Base-by-base conservation (phyloP, 2,113 vertebrate species). In the Barbus barbus region DNA sequence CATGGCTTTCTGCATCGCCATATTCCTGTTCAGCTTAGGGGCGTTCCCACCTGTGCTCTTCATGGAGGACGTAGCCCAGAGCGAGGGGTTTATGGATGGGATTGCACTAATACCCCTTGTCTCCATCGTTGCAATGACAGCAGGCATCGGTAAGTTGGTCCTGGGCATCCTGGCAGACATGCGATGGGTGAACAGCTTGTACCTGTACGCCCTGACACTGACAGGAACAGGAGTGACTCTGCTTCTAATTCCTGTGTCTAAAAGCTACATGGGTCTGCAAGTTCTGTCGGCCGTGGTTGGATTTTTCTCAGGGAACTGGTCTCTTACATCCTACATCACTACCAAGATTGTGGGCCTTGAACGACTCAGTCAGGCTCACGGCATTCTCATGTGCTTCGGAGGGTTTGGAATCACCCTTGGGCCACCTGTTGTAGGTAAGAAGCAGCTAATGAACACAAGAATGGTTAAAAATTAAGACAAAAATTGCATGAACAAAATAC, bases 251-350 rank as follows among this genome's bases (percentile, higher is more conserved):
- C 98, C 98, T 0, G 86, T 96, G 83, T 96, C 95, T 80, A 96
- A 95, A 88, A 97, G 86, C 84, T 99, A 98, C 71, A 4, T 93
- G 81, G 94, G 92, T 0, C 89, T 99, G 85, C 97, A 97, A 3
- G 90, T 96, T 38, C 94, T 99, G 89, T 96, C 95, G 48, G 96
- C 89, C 0, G 38, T 94, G 79, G 80, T 98, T 74, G 97, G 98
- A 20, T 97, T 99, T 90, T 95, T 97, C 80, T 96, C 96, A 33
- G 98, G 98, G 58, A 99, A 98, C 88, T 99, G 98, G 98, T 97
- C 97, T 0, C 96, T 98, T 86, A 98, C 98, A 38, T 97, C 98
- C 0, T 98, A 98, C 83, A 96, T 99, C 31, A 98, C 97, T 56
- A 97, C 97, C 0, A 95, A 95, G 87, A 97, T 96, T 3, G 97